Evolutionary conservation across 37 sponge, comb jelly and placozoan genomes (phyloP).

Genomic region (Agelas oroides): DNA sequence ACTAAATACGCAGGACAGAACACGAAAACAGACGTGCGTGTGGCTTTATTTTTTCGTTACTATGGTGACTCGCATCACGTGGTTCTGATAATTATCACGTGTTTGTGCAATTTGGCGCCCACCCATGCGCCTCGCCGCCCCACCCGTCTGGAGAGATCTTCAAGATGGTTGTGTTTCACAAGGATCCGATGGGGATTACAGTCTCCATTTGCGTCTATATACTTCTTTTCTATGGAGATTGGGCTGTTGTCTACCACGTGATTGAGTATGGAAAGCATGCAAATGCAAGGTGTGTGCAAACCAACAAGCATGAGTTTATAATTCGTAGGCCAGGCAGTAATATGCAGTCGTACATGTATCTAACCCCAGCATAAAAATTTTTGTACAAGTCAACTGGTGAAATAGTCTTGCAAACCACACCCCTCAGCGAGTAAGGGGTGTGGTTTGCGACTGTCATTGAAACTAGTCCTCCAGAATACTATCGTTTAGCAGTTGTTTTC

Average conservation of each 20-base stretch:
- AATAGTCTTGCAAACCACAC: no score
- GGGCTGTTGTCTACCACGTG: constrained; percentile 59
- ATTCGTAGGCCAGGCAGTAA: background rate
- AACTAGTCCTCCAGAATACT: no score
- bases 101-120: no score
- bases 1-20: no score
- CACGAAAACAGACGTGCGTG: background rate
- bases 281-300: no score
- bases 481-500: no score
- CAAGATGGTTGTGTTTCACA: constrained; percentile 55
- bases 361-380: no score
- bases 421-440: no score
- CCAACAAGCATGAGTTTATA: background rate
- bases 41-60: background rate
- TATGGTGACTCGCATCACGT: background rate
- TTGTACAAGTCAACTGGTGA: no score
- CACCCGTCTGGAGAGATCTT: no score
- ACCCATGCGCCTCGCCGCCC: no score
- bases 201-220: constrained; percentile 37
- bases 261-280: constrained; percentile 64
- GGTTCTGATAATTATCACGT: background rate
- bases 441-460: no score
- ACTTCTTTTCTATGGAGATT: constrained; percentile 68
- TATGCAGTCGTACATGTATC: background rate
- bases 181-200: constrained; percentile 58